Base-by-base conservation (phyloP, 2,888 invertebrate species). In the Polydrusus tereticollis region DNA sequence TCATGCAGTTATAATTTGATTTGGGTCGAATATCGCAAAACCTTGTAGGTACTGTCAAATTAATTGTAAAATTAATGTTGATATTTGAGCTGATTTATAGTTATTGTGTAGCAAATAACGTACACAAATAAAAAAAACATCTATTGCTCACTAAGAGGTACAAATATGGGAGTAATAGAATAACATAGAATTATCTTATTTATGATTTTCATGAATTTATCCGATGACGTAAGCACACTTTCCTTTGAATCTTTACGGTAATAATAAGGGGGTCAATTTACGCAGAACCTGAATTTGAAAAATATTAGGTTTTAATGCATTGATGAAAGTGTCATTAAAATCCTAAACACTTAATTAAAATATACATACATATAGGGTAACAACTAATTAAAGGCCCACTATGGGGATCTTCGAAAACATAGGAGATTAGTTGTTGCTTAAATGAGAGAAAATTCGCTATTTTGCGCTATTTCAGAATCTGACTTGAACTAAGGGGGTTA, bases 31-130 rank as follows among this genome's bases (percentile, higher is more conserved):
- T 63, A 50, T 20, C 26, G 55, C 45, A 57, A 57, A 65, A 23
- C 57, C 57, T 65, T 65, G 65, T 20, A 55, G 41, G 21, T 65
- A 65, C 43, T 57, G 65, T 65, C 65, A 65, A 65, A 65, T 65
- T 65, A 65, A 65, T 65, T 65, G 43, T 38, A 43, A 65, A 65
- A 38, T 55, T 65, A 55, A 41, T 33, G 65, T 57, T 33, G 26
- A 65, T 57, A 65, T 65, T 57, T 65, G 14, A 1, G 21, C 12
- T 57, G 55, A 33, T 65, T 65, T 38, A 65, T 43, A 36, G 64
- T 18, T 57, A n/a, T n/a, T n/a, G n/a, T 29, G 26, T 38, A 16
- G 63, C 29, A 14, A 16, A 12, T 58, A 38, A 29, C 18, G 23
- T 26, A 33, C 7, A 41, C 41, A 41, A 41, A 38, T 58, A 21